A percentile compares a stretch with the other conserved stretches of the same genome.
These are phyloP conservation scores for Brachionus rotundiformis DNA, from an alignment of 1,140 invertebrate genomes.

Conservation along the genomic window DNA sequence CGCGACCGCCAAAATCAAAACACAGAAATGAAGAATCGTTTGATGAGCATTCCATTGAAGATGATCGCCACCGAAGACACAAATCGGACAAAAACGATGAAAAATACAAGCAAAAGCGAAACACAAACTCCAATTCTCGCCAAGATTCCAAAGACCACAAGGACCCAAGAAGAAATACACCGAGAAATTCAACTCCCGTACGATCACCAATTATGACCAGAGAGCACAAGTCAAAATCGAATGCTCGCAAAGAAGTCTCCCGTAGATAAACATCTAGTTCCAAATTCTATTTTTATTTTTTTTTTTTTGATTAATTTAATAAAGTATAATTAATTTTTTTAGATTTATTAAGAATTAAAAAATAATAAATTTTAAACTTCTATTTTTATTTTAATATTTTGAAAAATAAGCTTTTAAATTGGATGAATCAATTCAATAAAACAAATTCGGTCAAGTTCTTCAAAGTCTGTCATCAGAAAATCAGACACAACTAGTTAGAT, in stretches of 20 bases:
- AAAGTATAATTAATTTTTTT: not conserved
- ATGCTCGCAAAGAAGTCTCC: not conserved
- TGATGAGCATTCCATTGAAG: not conserved
- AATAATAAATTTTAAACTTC: too few relatives aligned
- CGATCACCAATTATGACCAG: constrained; percentile 6
- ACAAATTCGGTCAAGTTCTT: too few relatives aligned
- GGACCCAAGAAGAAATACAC: not conserved
- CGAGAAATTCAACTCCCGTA: constrained; percentile 16
- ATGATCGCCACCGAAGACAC: not conserved
- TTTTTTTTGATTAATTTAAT: not conserved
- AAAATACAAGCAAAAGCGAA: not conserved
- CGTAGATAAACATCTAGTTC: not conserved
- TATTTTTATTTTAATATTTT: too few relatives aligned
- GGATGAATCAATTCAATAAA: too few relatives aligned
- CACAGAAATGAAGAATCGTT: constrained; percentile 30
- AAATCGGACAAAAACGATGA: not conserved
- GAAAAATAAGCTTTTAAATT: too few relatives aligned
- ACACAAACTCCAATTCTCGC: not conserved
- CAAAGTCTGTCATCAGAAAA: too few relatives aligned
- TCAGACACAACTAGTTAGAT: too few relatives aligned
- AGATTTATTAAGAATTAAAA: too few relatives aligned
- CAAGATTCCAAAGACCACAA: not conserved
- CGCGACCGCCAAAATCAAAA: constrained; percentile 14
- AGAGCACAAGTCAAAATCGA: constrained; percentile 8
- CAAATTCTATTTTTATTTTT: not conserved